Conservation (phyloP, 2,797 vertebrate species). For the Spinus olivaceus region DNA sequence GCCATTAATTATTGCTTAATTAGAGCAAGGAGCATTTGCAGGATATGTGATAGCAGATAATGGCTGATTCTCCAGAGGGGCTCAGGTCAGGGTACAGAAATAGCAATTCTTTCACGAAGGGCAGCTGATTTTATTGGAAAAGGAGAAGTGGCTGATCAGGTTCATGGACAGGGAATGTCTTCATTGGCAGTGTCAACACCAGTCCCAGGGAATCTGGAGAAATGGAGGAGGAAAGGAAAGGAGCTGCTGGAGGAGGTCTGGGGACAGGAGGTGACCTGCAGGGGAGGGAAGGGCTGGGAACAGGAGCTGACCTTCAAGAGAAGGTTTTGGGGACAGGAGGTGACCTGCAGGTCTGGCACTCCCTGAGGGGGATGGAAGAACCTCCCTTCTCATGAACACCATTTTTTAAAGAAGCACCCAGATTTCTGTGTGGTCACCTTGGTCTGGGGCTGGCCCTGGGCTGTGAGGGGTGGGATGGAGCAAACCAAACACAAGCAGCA, state of each 20-base stretch:
- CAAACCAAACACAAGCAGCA: neutral
- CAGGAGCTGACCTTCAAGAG: neutral
- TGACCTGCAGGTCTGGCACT: neutral
- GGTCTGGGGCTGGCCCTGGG: neutral
- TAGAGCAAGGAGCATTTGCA: constrained; percentile 35
- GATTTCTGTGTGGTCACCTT: neutral
- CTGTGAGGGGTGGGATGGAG: neutral
- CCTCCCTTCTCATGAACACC: neutral
- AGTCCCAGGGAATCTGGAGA: neutral
- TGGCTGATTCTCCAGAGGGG: neutral
- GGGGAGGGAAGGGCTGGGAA: no score
- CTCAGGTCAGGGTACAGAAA: neutral
- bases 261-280: neutral
- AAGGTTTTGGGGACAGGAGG: neutral
- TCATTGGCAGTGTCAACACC: neutral
- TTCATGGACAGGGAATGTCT: neutral
- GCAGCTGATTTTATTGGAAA: neutral
- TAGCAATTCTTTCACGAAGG: neutral
- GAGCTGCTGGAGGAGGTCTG: neutral
- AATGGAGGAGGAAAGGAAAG: neutral
- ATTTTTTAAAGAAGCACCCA: neutral
- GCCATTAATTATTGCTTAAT: constrained; percentile 52
- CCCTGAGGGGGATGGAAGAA: neutral
- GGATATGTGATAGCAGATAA: neutral
- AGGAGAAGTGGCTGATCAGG: neutral